These are phyloP conservation scores for Diadophis punctatus DNA, from an alignment of 2,113 vertebrate species.

Conservation along the genomic window DNA sequence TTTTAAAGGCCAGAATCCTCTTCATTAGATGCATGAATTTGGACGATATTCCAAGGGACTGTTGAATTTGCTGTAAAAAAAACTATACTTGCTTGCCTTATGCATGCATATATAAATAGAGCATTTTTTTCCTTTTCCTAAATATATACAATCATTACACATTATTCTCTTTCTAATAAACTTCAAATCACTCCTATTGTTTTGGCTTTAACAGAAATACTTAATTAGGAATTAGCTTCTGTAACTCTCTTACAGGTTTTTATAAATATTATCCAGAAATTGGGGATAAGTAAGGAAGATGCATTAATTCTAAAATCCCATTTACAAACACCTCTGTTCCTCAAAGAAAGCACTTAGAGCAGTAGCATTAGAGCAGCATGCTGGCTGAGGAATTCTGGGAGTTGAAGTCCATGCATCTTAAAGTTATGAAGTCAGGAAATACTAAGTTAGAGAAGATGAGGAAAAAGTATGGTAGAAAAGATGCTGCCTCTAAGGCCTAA, in stretches of 20 bases:
- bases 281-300: background rate
- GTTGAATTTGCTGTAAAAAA: background rate
- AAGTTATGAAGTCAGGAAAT: background rate
- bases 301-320: background rate
- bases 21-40: background rate
- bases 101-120: background rate
- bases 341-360: background rate
- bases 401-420: background rate
- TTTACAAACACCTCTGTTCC: background rate
- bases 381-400: background rate
- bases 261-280: background rate
- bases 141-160: background rate
- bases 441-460: background rate
- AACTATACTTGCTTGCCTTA: background rate
- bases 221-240: slow-evolving; percentile 31
- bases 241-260: slow-evolving; percentile 13
- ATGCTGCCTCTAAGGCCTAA: background rate
- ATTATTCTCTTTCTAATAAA: slow-evolving; percentile 27
- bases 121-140: background rate
- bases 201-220: slow-evolving; percentile 32
- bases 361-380: background rate
- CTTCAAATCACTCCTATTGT: slow-evolving; percentile 19
- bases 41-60: background rate
- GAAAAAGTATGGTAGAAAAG: background rate
- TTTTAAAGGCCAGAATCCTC: background rate